Conservation (phyloP, 2,113 vertebrate genomes). For the Takifugu flavidus region DNA sequence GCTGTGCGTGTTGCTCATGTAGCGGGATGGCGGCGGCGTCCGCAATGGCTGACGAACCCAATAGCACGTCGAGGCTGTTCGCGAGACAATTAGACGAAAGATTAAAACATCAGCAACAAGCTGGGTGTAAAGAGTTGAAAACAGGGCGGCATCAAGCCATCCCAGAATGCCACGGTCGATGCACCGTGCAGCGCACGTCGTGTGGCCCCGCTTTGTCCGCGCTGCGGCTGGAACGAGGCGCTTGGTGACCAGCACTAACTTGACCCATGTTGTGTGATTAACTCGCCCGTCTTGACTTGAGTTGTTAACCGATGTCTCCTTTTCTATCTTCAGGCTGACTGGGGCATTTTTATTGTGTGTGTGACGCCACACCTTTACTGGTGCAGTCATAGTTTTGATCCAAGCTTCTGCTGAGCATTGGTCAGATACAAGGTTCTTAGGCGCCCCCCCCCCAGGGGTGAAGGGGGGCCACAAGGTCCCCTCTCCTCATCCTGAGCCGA, state of each 20-base stretch:
- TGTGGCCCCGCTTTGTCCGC: constrained; percentile 37
- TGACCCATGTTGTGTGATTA: constrained; percentile 34
- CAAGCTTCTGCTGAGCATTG: constrained; percentile 9
- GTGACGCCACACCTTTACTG: neutral
- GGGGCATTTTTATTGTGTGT: neutral
- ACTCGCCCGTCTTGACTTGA: constrained; percentile 12
- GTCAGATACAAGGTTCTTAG: constrained; percentile 41
- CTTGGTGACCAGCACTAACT: constrained; percentile 37
- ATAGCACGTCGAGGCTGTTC: constrained; percentile 25
- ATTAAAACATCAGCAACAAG: constrained; percentile 45
- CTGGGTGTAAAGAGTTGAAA: constrained; percentile 20
- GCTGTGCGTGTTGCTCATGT: constrained; percentile 7
- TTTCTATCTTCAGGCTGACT: no score
- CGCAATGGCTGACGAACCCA: constrained; percentile 47
- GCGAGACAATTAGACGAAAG: constrained; percentile 42
- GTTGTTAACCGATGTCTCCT: constrained; percentile 27
- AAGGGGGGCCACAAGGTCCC: constrained; percentile 42
- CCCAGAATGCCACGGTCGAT: constrained; percentile 1
- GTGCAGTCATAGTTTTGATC: constrained; percentile 26
- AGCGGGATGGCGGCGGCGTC: constrained; percentile 22
- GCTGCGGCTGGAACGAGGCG: constrained; percentile 25
- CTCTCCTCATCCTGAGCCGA: constrained; percentile 63
- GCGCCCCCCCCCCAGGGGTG: constrained; percentile 39
- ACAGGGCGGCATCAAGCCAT: constrained; percentile 2
- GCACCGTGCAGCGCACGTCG: constrained; percentile 2